Base-by-base conservation (phyloP, 2,888 invertebrate genomes). In the Lepetodrilus schrolli region DNA sequence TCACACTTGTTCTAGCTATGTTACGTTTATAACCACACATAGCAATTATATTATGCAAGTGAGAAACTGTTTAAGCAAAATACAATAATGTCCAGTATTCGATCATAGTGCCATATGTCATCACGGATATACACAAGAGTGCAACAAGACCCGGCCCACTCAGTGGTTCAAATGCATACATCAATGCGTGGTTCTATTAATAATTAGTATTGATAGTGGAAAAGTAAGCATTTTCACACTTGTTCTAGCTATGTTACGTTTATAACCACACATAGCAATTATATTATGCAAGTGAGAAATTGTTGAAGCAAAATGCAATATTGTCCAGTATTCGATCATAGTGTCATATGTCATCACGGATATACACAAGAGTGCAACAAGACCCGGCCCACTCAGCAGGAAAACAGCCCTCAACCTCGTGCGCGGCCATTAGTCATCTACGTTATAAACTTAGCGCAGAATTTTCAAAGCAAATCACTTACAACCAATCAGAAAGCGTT, bases 401-500 rank as follows among this genome's bases (percentile, higher is more conserved):
- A 70, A 70, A 37, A 13, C 37, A 37, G 26, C 51, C 21, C 38
- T 51, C 47, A 30, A n/a, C 21, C n/a, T 37, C 21, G 8, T 13
- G 17, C 38, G 21, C 17, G 13, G 34, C 48, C 37, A 70, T 70
- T 70, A 70, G 50, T 70, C 50, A 51, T 70, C 70, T 48, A 37
- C 36, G 51, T 50, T 50, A 70, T 48, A 70, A 51, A 48, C 48
- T 70, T 70, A 51, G 36, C 51, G 72, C 66, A 72, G 72, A 72
- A 66, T 34, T n/a, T 72, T 72, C 43, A 72, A 72, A 72, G 66
- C 49, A 21, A 48, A 38, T 66, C 21, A 38, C 48, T 65, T 38
- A 34, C 66, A 65, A 36, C 72, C 72, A 72, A 72, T 72, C 72
- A 65, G 72, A 66, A 36, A 7, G 34, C 66, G 70, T 70, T 70